Evolutionary conservation across 2,888 invertebrate species (phyloP), one percentile per base, ranked within the genome.

Genomic region (Hanleya hanleyi): DNA sequence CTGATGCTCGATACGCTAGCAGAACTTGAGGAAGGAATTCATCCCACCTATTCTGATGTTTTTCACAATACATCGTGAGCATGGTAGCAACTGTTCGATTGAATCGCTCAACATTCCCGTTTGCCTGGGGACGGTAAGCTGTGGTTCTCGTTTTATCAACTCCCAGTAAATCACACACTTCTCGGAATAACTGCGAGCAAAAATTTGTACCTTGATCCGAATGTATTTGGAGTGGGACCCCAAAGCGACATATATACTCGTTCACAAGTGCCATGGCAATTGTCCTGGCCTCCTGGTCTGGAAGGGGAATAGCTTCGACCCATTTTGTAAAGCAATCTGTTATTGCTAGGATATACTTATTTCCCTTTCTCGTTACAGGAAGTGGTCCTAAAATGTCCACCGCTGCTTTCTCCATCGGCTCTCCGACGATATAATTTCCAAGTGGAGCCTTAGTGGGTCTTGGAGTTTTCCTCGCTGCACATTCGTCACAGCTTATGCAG

Each of bases 1-100:
- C 29, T 12, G 76, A 64, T 15, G 78, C 75, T 47, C 76, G 67
- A 66, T 78, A 79, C 1, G 78, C 79, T 71, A 78, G 67, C 73
- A 77, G 69, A 0, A 78, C 41, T 3, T 73, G 38, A 37, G 72
- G 67, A 6, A 79, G 32, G 49, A 49, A n/a, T 18, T 15, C 62
- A 67, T 71, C 70, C 70, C 70, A 77, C 61, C 77, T 69, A 4
- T 41, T 67, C 37, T 76, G 70, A 38, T 75, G 49, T 41, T 70
- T 47, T 12, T 65, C 57, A 0, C 74, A 73, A 67, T 50, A 74
- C 9, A 71, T 37, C 12, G 70, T 38, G 18, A 73, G 37, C 77
- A 79, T 77, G 51, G 74, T 70, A 37, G 66, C 69, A 36, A 75
- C 67, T 4, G 77, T 75, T 9, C 22, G n/a, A 67, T 75, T 79